Base-by-base conservation (phyloP, 2,888 invertebrate genomes). In the Pollenia labialis region DNA sequence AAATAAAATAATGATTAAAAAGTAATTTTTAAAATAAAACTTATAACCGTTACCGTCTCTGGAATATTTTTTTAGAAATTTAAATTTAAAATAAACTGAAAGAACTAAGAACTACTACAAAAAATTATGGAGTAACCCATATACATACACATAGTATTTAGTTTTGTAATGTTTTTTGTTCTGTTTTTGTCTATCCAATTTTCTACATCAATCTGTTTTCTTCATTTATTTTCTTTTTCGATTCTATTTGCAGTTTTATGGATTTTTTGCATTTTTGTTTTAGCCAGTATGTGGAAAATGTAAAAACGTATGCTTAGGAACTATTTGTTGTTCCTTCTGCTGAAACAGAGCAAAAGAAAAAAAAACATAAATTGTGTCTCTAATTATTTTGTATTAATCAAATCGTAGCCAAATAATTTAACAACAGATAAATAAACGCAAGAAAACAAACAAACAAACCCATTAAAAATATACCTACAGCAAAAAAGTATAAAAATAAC, bases 181-280 rank as follows among this genome's bases (percentile, higher is more conserved):
- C 40, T 32, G 32, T 18, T 52, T 71, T 10, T 58, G 6, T 58
- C 44, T 66, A 44, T 60, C n/a, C 32, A 32, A 32, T 32, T 56
- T 48, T 88, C 88, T 89, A 88, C 18, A 62, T 32, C 32, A 18
- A 48, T 68, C 9, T 32, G 76, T 81, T 56, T 71, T 76, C 68
- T 84, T 14, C 66, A 72, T 77, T 85, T 69, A 75, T 72, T 60
- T 71, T 75, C 11, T 90, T 87, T 88, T 64, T 81, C 71, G 84
- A 88, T 88, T 88, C 88, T 90, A 89, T 89, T 92, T 91, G 90
- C 91, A 91, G 92, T 92, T 91, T 84, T 90, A 91, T 91, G 90
- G 91, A 91, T 91, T 91, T 32, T 91, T 91, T 91, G 91, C 91
- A 91, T 91, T 89, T 90, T 90, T 88, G 89, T 90, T 82, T 85